Percentiles rank a stretch among this genome's conserved stretches.
Conservation (phyloP, 30 jellyfish, hydroid and myxozoan species). For the Clytia hemisphaerica region DNA sequence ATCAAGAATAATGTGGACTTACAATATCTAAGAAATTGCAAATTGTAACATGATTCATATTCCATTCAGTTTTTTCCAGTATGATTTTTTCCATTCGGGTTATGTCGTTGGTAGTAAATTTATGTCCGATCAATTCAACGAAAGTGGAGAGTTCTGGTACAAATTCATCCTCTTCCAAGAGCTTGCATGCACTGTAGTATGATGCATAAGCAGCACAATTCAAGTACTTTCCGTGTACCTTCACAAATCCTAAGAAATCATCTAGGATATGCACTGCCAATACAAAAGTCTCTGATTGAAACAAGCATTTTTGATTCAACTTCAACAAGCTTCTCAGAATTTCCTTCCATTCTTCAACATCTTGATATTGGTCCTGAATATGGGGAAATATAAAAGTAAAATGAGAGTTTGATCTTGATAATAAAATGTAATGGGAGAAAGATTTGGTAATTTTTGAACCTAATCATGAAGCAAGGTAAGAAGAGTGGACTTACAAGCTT, state of each 20-base stretch:
- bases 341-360: constrained; percentile 38
- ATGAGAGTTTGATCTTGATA: too few species aligned
- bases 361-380: constrained; percentile 19
- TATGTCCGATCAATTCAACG: constrained; percentile 9
- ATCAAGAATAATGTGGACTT: constrained; percentile 1
- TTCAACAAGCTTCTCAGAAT: constrained; percentile 5
- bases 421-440: too few species aligned
- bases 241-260: constrained; percentile 34
- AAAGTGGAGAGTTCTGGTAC: constrained; percentile 10
- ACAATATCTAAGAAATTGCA: constrained; percentile 19
- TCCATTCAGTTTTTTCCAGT: constrained; percentile 26
- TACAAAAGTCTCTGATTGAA: constrained; percentile 35
- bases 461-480: too few species aligned
- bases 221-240: constrained; percentile 38
- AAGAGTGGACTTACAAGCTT: constrained; percentile 31
- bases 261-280: constrained; percentile 35
- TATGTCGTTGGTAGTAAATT: constrained; percentile 19
- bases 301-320: constrained; percentile 13
- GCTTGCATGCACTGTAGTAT: constrained; percentile 17
- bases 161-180: constrained; percentile 32
- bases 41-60: constrained; percentile 23
- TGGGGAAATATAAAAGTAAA: background rate
- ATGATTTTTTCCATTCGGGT: constrained; percentile 31
- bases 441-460: too few species aligned
- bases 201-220: constrained; percentile 29